Percentiles rank a stretch among this genome's conserved stretches.
Evolutionary conservation across 2,888 invertebrate species (phyloP).

Genomic region (Agrochola lychnidis): DNA sequence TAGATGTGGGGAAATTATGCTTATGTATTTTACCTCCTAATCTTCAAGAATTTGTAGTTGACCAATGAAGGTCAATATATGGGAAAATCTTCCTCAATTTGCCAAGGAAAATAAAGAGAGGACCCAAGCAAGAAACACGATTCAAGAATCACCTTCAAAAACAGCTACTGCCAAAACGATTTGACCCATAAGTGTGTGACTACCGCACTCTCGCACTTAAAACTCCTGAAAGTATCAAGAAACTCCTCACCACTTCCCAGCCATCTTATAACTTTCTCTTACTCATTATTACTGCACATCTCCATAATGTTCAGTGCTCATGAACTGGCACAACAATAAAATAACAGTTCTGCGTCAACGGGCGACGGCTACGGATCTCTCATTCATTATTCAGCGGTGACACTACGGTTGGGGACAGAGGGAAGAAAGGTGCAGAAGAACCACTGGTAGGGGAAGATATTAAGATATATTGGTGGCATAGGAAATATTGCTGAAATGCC

Average conservation of each 20-base stretch:
- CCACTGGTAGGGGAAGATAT: background rate
- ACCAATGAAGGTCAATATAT: background rate
- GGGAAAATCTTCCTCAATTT: background rate
- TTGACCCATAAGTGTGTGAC: background rate
- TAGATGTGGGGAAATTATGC: no score
- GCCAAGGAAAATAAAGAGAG: background rate
- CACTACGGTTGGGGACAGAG: slow-evolving; percentile 21
- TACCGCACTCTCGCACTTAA: background rate
- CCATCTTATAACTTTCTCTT: slow-evolving; percentile 1
- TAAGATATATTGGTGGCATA: no score
- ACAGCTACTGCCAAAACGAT: background rate
- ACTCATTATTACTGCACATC: slow-evolving; percentile 31
- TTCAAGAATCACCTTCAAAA: background rate
- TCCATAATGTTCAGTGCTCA: slow-evolving; percentile 44
- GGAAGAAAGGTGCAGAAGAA: slow-evolving; percentile 24
- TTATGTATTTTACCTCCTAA: background rate
- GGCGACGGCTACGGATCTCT: slow-evolving; percentile 35
- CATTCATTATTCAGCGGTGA: slow-evolving; percentile 47
- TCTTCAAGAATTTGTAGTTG: background rate
- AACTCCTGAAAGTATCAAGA: background rate
- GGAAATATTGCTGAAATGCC: background rate
- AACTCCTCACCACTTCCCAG: background rate
- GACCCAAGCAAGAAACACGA: background rate
- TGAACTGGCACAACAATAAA: slow-evolving; percentile 56
- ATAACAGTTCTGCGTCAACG: slow-evolving; percentile 55